phyloP scores from a whole-genome alignment of 2,888 invertebrate species.

The Conomelus anceps region DNA sequence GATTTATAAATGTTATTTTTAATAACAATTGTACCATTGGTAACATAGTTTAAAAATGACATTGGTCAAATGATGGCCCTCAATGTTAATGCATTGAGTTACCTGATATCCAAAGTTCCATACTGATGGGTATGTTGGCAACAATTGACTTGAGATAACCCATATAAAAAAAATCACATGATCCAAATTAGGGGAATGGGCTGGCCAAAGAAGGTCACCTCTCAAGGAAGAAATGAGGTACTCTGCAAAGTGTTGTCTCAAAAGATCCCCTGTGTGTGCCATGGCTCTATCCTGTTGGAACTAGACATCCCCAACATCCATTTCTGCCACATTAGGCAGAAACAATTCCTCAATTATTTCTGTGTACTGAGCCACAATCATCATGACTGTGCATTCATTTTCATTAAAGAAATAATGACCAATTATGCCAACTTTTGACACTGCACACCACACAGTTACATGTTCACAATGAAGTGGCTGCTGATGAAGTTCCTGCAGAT shows the following conservation, averaged over 20 bases:
- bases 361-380: constrained; percentile 6
- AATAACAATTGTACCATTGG: too few relatives aligned
- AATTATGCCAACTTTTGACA: constrained; percentile 17
- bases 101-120: too few relatives aligned
- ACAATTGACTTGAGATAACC: neutral
- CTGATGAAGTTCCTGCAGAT: neutral
- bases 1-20: too few relatives aligned
- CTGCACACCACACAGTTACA: constrained; percentile 23
- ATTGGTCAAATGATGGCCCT: too few relatives aligned
- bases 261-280: constrained; percentile 9
- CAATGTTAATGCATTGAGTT: too few relatives aligned
- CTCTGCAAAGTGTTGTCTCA: neutral
- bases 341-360: constrained; percentile 16
- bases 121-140: too few relatives aligned
- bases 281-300: neutral
- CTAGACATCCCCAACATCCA: neutral
- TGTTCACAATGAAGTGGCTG: constrained; percentile 14
- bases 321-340: constrained; percentile 11
- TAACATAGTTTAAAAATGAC: too few relatives aligned
- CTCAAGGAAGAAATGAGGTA: neutral
- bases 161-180: neutral
- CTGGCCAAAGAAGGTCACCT: constrained; percentile 16
- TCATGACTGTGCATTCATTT: constrained; percentile 2
- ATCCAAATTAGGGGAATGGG: neutral
- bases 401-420: neutral